These are phyloP conservation scores for Malurus melanocephalus DNA, from an alignment of 2,113 vertebrate species.

Conservation along the genomic window DNA sequence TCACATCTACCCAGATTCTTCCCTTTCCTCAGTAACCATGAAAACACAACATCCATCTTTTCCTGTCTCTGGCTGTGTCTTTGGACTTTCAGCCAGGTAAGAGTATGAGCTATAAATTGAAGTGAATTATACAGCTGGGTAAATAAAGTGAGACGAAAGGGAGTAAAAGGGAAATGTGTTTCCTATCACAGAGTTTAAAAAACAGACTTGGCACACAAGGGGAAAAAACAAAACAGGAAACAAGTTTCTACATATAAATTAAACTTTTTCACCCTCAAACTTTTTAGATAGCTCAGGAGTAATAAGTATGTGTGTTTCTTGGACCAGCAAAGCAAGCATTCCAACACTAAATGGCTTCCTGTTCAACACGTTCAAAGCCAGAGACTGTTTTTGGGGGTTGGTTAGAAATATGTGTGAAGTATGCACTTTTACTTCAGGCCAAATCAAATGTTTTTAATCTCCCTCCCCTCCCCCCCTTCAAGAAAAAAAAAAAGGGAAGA, in stretches of 20 bases:
- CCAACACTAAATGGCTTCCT: conserved; percentile 94
- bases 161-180: conserved; percentile 64
- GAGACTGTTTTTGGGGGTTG: conserved; percentile 79
- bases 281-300: conserved; percentile 78
- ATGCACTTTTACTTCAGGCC: conserved; percentile 86
- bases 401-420: conserved; percentile 87
- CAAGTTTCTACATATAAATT: conserved; percentile 80
- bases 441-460: conserved; percentile 89
- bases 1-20: conserved; percentile 63
- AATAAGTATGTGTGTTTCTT: conserved; percentile 84
- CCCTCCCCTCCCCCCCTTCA: neutral
- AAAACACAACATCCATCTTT: conserved; percentile 62
- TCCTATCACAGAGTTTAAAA: conserved; percentile 72
- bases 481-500: neutral
- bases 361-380: conserved; percentile 86
- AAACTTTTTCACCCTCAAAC: conserved; percentile 77
- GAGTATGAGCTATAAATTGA: conserved; percentile 72
- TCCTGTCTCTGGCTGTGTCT: conserved; percentile 43
- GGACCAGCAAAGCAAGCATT: conserved; percentile 85
- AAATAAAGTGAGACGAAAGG: conserved; percentile 59
- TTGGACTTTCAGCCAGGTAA: conserved; percentile 70
- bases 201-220: conserved; percentile 67
- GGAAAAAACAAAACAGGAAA: conserved; percentile 75
- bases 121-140: conserved; percentile 71
- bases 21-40: conserved; percentile 53